These are phyloP conservation scores for Gouania willdenowi DNA, from an alignment of 2,797 vertebrate species.

Conservation along the genomic window DNA sequence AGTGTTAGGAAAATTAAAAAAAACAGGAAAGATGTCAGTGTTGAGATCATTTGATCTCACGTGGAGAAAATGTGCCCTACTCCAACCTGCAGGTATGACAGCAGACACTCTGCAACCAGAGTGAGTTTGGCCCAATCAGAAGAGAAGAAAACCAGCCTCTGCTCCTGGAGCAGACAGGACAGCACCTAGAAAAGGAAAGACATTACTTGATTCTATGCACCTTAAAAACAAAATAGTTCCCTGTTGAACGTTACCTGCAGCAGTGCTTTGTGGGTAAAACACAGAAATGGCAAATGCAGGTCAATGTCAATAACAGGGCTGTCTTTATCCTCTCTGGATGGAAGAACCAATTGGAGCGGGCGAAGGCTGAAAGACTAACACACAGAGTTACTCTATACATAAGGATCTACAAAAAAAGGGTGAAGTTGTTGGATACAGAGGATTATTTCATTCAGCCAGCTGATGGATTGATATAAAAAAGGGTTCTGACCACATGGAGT, in stretches of 20 bases:
- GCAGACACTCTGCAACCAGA: slow-evolving; percentile 84
- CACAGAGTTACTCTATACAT: slow-evolving; percentile 3
- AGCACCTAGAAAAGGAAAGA: slow-evolving; percentile 65
- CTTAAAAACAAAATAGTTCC: too few relatives aligned
- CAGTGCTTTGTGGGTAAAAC: slow-evolving; percentile 75
- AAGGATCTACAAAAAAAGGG: background rate
- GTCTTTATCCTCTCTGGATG: slow-evolving; percentile 83
- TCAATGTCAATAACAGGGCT: slow-evolving; percentile 86
- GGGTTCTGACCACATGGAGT: slow-evolving; percentile 85
- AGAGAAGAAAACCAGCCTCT: slow-evolving; percentile 88
- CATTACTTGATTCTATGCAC: background rate
- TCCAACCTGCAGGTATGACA: slow-evolving; percentile 80
- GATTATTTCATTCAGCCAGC: too few relatives aligned
- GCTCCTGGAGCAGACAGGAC: slow-evolving; percentile 86
- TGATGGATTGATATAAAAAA: too few relatives aligned
- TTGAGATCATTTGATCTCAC: background rate
- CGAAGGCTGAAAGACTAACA: slow-evolving; percentile 81
- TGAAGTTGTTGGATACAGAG: too few relatives aligned
- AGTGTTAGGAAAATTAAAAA: background rate
- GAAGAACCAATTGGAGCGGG: slow-evolving; percentile 87
- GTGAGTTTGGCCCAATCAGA: slow-evolving; percentile 89
- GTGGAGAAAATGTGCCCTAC: background rate
- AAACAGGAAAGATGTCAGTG: background rate
- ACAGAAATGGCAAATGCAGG: slow-evolving; percentile 90
- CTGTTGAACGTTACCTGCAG: slow-evolving; percentile 70